Conservation (phyloP, 2,113 vertebrate species). For the Laterallus jamaicensis region DNA sequence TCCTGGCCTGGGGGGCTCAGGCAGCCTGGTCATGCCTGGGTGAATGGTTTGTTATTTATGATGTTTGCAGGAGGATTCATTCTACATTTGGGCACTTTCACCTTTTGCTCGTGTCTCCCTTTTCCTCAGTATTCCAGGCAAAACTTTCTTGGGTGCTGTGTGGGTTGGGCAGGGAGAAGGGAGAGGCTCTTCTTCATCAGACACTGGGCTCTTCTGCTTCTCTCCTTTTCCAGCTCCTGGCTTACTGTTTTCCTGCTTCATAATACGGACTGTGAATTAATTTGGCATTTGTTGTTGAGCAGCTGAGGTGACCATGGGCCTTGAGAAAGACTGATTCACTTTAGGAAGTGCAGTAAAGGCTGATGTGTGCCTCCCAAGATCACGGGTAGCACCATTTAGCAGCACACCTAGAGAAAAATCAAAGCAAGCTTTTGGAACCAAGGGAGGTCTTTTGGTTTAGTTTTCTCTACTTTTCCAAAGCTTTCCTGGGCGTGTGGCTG, state of each 20-base stretch:
- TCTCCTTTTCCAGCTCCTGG: neutral
- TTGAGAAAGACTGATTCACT: neutral
- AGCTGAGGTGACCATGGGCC: neutral
- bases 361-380: neutral
- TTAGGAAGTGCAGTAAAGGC: neutral
- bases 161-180: neutral
- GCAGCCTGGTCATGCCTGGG: accelerated
- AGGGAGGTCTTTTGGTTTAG: neutral
- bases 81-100: accelerated
- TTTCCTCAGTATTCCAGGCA: neutral
- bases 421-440: neutral
- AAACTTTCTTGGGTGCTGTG: neutral
- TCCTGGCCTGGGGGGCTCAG: neutral
- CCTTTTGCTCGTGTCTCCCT: neutral
- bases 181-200: neutral
- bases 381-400: neutral
- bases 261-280: neutral
- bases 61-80: neutral
- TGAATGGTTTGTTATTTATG: neutral
- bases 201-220: neutral
- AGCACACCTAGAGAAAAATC: neutral
- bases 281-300: neutral
- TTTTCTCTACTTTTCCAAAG: neutral
- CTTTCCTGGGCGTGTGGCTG: neutral
- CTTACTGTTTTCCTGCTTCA: neutral